Percentiles rank a stretch among this genome's conserved stretches.
phyloP scores from a whole-genome alignment of 1,140 invertebrate species.

The Aphis craccivora region DNA sequence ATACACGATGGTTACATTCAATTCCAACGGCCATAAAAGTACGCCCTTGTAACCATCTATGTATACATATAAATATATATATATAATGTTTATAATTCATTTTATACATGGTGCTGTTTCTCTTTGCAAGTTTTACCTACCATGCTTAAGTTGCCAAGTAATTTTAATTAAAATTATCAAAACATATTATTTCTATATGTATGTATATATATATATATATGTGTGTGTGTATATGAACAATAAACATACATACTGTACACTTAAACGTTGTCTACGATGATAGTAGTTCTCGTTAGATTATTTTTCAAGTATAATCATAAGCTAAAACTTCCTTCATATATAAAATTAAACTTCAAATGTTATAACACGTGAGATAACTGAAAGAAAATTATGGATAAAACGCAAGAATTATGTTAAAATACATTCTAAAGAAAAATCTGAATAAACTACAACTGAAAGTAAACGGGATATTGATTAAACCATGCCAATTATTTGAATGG shows the following conservation, averaged over 20 bases:
- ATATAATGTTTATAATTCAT: background rate
- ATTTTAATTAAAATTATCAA: constrained; percentile 16
- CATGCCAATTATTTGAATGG: background rate
- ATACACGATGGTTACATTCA: background rate
- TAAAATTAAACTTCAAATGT: background rate
- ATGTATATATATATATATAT: background rate
- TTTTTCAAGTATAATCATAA: background rate
- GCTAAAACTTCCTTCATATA: background rate
- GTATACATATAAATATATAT: background rate
- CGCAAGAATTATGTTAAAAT: background rate
- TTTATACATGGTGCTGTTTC: background rate
- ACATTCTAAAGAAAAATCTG: background rate
- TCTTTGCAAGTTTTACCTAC: constrained; percentile 4
- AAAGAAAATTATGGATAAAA: background rate
- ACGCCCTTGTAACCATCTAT: background rate
- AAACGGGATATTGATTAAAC: background rate
- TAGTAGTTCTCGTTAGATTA: background rate
- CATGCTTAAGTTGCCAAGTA: background rate
- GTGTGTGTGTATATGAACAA: no score
- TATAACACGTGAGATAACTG: background rate
- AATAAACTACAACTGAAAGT: background rate
- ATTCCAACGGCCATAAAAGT: background rate
- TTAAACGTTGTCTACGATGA: background rate
- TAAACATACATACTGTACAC: background rate
- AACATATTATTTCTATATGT: background rate